These are phyloP conservation scores for Myiagra hebetior DNA, from an alignment of 2,113 vertebrate species.

Conservation along the genomic window DNA sequence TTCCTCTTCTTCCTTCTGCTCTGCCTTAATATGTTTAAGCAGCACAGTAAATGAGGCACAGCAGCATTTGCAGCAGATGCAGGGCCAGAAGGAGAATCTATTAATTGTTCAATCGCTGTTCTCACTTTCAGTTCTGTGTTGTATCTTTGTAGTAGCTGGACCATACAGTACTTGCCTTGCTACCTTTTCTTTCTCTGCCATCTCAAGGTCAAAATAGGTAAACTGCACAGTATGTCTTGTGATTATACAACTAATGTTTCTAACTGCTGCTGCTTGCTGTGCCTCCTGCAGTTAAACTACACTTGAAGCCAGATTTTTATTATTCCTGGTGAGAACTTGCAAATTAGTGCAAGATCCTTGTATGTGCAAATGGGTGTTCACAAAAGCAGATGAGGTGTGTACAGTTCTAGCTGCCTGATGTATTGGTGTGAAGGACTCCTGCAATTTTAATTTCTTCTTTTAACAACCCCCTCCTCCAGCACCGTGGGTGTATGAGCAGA, in stretches of 20 bases:
- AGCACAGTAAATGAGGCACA: not conserved
- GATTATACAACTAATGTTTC: not conserved
- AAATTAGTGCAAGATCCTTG: not conserved
- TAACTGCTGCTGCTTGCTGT: constrained; percentile 4
- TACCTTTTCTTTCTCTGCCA: constrained; percentile 3
- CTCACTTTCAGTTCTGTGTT: constrained; percentile 14
- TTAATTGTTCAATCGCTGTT: not conserved
- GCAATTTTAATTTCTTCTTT: not conserved
- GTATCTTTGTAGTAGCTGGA: not conserved
- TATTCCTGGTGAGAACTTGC: not conserved
- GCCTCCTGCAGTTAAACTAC: not conserved
- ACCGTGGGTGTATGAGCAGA: not conserved
- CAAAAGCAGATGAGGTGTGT: not conserved
- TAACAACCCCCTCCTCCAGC: not conserved
- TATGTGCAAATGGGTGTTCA: not conserved
- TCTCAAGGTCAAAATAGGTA: constrained; percentile 36
- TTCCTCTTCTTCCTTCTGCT: not conserved
- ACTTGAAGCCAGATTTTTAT: not conserved
- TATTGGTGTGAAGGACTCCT: not conserved
- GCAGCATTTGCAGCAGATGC: constrained; percentile 11
- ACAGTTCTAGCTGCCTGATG: not conserved
- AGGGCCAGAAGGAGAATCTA: not conserved
- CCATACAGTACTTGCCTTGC: not conserved
- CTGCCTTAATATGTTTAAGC: not conserved
- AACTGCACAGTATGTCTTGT: not conserved